Evolutionary conservation across 1,140 invertebrate species (phyloP).

Genomic region (Drosophila virilis): DNA sequence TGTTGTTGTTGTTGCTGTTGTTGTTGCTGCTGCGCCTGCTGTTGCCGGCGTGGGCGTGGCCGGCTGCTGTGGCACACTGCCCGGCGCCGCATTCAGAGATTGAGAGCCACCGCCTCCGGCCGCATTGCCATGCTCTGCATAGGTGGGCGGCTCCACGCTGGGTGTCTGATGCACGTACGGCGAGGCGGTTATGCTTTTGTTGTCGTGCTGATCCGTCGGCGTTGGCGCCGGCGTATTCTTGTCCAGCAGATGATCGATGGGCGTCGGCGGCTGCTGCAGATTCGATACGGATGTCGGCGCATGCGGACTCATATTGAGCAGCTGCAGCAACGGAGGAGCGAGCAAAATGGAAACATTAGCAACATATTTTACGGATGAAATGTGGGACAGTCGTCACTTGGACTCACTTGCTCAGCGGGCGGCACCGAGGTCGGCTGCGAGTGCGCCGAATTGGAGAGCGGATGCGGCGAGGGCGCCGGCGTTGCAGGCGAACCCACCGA

Average conservation of each 20-base stretch:
- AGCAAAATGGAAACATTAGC: slow-evolving; percentile 10
- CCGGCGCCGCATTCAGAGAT: slow-evolving; percentile 24
- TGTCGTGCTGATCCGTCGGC: slow-evolving; percentile 83
- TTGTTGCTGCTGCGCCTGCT: background rate
- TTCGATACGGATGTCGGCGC: slow-evolving; percentile 81
- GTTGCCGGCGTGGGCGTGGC: slow-evolving; percentile 50
- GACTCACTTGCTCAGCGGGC: slow-evolving; percentile 87
- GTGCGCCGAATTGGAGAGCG: slow-evolving; percentile 90
- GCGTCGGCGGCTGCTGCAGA: slow-evolving; percentile 82
- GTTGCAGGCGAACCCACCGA: slow-evolving; percentile 89
- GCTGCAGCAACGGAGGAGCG: slow-evolving; percentile 28
- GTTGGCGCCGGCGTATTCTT: slow-evolving; percentile 83
- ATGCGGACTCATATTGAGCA: slow-evolving; percentile 79
- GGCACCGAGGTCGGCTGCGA: slow-evolving; percentile 90
- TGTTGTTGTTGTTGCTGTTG: no score
- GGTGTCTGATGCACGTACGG: slow-evolving; percentile 81
- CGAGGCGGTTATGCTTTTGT: slow-evolving; percentile 81
- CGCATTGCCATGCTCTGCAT: slow-evolving; percentile 42
- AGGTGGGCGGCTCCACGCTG: slow-evolving; percentile 79
- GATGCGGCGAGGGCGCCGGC: slow-evolving; percentile 91
- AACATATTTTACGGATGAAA: background rate
- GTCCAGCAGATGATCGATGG: slow-evolving; percentile 81
- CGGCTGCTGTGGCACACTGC: slow-evolving; percentile 67
- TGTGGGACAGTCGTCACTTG: slow-evolving; percentile 85
- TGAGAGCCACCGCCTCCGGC: slow-evolving; percentile 17